A percentile compares a stretch with the other conserved stretches of the same genome.
These are phyloP conservation scores for Aelia acuminata DNA, from an alignment of 2,888 invertebrate species.

Conservation along the genomic window DNA sequence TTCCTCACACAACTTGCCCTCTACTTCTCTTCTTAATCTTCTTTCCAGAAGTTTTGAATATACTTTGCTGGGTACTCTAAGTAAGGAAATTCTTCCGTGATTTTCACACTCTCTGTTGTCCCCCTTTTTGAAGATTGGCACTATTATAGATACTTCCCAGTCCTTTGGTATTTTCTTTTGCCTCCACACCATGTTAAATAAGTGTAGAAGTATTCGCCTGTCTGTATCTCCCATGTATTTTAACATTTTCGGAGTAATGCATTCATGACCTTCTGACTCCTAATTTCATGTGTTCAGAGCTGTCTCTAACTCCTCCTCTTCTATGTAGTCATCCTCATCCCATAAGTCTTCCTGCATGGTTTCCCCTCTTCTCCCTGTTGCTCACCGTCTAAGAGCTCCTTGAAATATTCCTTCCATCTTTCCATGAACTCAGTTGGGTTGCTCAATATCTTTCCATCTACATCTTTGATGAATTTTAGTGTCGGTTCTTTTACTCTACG, in stretches of 20 bases:
- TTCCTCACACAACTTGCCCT: too few relatives aligned
- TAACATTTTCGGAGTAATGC: neutral
- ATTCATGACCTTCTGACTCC: neutral
- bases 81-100: too few relatives aligned
- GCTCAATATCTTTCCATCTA: neutral
- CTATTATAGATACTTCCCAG: neutral
- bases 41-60: too few relatives aligned
- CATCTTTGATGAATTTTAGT: constrained; percentile 44
- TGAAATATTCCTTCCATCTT: constrained; percentile 29
- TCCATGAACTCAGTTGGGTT: constrained; percentile 17
- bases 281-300: neutral
- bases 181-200: neutral
- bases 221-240: neutral
- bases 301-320: constrained; percentile 68
- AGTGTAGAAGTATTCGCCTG: neutral
- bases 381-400: neutral
- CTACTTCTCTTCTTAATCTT: too few relatives aligned
- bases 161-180: neutral
- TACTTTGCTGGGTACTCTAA: too few relatives aligned
- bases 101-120: too few relatives aligned
- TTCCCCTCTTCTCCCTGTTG: neutral
- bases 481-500: constrained; percentile 55
- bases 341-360: neutral
- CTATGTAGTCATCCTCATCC: neutral
- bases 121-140: too few relatives aligned